These are phyloP conservation scores for Calyptomena viridis DNA, from an alignment of 2,113 vertebrate genomes.

Conservation along the genomic window DNA sequence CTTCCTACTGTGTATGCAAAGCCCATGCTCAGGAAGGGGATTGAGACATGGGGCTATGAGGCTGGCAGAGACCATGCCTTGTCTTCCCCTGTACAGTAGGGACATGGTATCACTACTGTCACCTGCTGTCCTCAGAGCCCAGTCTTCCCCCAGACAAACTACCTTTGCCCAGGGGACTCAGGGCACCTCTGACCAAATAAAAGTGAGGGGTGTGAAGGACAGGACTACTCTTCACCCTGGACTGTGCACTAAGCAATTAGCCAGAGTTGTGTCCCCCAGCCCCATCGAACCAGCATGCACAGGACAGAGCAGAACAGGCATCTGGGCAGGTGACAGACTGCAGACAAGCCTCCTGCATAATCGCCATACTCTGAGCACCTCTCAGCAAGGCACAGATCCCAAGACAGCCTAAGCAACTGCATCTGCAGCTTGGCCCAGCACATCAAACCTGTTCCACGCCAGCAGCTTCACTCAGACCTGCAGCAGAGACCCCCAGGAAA, in stretches of 20 bases:
- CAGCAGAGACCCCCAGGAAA: not conserved
- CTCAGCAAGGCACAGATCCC: not conserved
- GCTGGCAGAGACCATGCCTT: not conserved
- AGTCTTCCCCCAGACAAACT: not conserved
- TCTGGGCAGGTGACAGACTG: not conserved
- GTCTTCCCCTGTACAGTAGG: accelerated
- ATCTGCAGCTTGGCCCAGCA: not conserved
- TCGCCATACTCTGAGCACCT: accelerated
- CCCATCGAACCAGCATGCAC: accelerated
- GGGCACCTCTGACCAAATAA: not conserved
- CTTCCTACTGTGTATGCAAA: not conserved
- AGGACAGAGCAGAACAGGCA: not conserved
- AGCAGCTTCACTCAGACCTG: not conserved
- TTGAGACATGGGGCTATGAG: accelerated
- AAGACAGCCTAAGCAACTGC: not conserved
- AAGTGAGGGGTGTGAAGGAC: not conserved
- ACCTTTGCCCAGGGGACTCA: not conserved
- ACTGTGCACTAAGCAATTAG: not conserved
- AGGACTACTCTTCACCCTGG: not conserved
- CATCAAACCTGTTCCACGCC: not conserved
- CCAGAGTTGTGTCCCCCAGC: not conserved
- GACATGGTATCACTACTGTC: accelerated
- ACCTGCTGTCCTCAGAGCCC: not conserved
- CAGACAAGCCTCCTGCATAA: not conserved
- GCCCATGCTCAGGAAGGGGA: not conserved